These are phyloP conservation scores for Coreius guichenoti DNA, from an alignment of 2,797 vertebrate species.

Conservation along the genomic window DNA sequence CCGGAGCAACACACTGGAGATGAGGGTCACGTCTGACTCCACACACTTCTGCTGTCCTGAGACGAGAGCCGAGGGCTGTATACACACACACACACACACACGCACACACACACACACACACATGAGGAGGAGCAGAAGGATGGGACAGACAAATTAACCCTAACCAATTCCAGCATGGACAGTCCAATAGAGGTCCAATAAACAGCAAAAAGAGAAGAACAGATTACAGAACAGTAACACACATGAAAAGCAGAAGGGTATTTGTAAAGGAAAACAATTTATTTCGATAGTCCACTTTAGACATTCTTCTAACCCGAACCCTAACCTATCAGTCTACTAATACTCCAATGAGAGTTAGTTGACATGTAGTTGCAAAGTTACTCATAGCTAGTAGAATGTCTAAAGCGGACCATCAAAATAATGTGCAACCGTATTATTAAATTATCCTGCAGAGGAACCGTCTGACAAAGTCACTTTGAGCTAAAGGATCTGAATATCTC, in stretches of 20 bases:
- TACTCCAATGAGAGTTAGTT: not conserved
- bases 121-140: not conserved
- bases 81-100: not conserved
- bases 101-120: not conserved
- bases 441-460: not conserved
- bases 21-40: not conserved
- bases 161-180: not conserved
- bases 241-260: not conserved
- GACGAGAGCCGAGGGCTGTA: not conserved
- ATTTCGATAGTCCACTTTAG: not conserved
- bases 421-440: not conserved
- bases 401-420: not conserved
- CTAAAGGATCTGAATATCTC: slow-evolving; percentile 2
- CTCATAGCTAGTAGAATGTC: not conserved
- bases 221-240: slow-evolving; percentile 29
- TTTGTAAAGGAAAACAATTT: not conserved
- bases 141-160: not conserved
- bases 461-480: slow-evolving; percentile 32
- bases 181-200: not conserved
- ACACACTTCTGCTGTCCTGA: slow-evolving; percentile 26
- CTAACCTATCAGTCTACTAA: not conserved
- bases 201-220: not conserved
- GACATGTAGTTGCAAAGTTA: too few species aligned
- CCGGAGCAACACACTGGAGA: not conserved
- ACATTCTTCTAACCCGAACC: not conserved